Conservation (phyloP, 2,888 invertebrate genomes). For the Cantharis flavilabris region DNA sequence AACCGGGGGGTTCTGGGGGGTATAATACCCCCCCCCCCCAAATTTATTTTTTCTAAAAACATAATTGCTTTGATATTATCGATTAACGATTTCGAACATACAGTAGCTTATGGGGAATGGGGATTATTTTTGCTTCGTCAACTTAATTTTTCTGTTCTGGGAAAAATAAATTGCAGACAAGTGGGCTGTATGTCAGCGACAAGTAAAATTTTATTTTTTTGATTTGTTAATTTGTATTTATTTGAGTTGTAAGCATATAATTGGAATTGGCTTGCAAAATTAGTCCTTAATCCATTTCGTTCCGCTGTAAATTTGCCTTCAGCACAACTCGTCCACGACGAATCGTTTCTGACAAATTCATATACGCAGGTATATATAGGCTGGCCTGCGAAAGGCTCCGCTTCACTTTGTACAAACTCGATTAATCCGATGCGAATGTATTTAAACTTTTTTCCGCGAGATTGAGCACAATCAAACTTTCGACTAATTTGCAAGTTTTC, state of each 20-base stretch:
- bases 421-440: constrained; percentile 17
- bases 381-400: background rate
- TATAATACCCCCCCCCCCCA: too few relatives aligned
- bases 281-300: constrained; percentile 27
- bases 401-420: constrained; percentile 5
- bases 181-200: background rate
- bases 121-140: too few relatives aligned
- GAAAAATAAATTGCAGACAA: background rate
- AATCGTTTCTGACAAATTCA: constrained; percentile 30
- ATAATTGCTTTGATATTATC: too few relatives aligned
- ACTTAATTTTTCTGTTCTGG: too few relatives aligned
- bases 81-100: too few relatives aligned
- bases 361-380: background rate
- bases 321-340: constrained; percentile 26
- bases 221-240: background rate
- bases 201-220: constrained; percentile 4
- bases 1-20: too few relatives aligned
- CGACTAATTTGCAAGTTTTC: background rate
- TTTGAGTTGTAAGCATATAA: constrained; percentile 9
- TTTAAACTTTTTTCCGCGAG: background rate
- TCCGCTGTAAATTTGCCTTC: constrained; percentile 28
- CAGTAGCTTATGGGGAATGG: too few relatives aligned
- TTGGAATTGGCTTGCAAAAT: constrained; percentile 27
- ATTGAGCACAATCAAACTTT: background rate
- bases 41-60: too few relatives aligned